Evolutionary conservation across 2,888 invertebrate genomes (phyloP).

Genomic region (Conistra vaccinii): DNA sequence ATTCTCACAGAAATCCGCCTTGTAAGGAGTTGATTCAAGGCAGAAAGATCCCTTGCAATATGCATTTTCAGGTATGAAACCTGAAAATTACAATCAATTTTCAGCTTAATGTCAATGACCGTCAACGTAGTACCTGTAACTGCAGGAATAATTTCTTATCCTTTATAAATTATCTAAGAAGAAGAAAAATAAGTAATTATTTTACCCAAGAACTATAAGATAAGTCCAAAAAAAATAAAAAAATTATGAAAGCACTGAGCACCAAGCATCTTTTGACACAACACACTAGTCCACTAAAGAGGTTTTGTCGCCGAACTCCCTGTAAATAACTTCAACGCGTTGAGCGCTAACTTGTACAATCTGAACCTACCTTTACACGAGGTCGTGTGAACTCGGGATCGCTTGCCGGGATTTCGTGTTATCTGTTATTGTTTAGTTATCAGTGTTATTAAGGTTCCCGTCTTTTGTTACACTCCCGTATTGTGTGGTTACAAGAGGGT

Average conservation of each 20-base stretch:
- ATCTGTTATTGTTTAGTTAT: constrained; percentile 59
- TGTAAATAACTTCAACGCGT: neutral
- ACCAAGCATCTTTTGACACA: too few species aligned
- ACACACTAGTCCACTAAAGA: neutral
- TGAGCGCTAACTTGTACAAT: neutral
- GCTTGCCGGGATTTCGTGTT: constrained; percentile 37
- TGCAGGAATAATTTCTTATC: too few species aligned
- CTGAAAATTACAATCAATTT: neutral
- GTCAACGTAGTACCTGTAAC: neutral
- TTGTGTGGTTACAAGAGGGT: constrained; percentile 35
- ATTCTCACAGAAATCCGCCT: too few species aligned
- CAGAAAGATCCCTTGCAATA: neutral
- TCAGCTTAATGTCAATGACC: neutral
- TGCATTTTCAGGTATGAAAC: neutral
- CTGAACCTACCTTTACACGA: constrained; percentile 27
- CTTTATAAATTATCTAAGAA: too few species aligned
- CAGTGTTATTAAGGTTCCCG: constrained; percentile 54
- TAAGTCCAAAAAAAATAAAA: too few species aligned
- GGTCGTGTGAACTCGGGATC: constrained; percentile 16
- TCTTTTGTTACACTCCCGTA: constrained; percentile 48
- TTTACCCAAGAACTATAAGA: neutral
- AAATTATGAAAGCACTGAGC: too few species aligned
- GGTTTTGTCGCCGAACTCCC: too few species aligned
- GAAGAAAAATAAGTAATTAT: too few species aligned
- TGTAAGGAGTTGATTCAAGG: too few species aligned